Evolutionary conservation across 1,140 invertebrate genomes (phyloP).

Genomic region (Manduca sexta): DNA sequence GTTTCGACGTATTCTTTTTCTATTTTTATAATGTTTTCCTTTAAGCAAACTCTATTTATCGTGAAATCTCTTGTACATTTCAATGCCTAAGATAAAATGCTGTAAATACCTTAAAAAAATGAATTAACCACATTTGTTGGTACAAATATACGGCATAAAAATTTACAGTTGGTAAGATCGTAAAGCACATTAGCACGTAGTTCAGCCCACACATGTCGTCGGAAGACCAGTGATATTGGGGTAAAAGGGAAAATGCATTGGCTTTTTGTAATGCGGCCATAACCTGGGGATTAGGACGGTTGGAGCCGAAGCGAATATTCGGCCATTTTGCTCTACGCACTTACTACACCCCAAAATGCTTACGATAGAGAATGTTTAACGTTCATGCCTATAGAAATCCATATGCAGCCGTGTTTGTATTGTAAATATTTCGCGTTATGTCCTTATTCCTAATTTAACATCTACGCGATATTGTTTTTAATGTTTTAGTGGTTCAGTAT

Average conservation of each 20-base stretch:
- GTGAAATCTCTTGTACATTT: too few species aligned
- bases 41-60: too few species aligned
- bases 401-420: too few species aligned
- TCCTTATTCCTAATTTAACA: too few species aligned
- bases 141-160: constrained; percentile 16
- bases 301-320: constrained; percentile 24
- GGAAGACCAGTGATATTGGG: constrained; percentile 41
- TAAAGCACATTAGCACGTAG: constrained; percentile 69
- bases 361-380: constrained; percentile 24
- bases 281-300: constrained; percentile 45
- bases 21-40: too few species aligned
- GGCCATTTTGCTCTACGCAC: constrained; percentile 25
- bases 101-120: too few species aligned
- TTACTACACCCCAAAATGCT: constrained; percentile 28
- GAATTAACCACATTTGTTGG: too few species aligned
- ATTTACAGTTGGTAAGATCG: constrained; percentile 31
- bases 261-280: constrained; percentile 65
- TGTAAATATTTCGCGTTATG: too few species aligned
- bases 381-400: background rate
- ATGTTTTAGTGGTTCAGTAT: too few species aligned
- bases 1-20: too few species aligned
- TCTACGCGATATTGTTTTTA: too few species aligned
- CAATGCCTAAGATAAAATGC: too few species aligned
- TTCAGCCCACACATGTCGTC: constrained; percentile 24
- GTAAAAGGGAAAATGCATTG: constrained; percentile 63